These are phyloP conservation scores for Peromyscus aztecus DNA, from an alignment of 2,797 vertebrate genomes.

Conservation along the genomic window DNA sequence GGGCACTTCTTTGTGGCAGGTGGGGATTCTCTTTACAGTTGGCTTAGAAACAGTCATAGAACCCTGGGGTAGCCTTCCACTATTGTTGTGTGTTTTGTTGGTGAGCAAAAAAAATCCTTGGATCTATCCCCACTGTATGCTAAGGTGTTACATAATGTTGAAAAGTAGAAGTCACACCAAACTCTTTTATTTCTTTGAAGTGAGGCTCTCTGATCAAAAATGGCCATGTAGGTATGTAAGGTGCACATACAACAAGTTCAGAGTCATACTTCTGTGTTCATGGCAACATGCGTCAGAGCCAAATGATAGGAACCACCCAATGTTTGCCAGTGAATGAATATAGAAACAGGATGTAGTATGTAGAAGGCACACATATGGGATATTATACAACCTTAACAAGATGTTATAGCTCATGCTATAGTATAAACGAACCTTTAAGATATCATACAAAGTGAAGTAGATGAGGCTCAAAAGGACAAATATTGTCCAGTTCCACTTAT, in stretches of 20 bases:
- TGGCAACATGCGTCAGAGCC: background rate
- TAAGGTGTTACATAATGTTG: background rate
- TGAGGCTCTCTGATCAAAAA: background rate
- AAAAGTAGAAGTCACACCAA: background rate
- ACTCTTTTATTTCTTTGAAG: background rate
- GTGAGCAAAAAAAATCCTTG: background rate
- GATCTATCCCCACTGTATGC: background rate
- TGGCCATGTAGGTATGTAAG: background rate
- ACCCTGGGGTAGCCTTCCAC: background rate
- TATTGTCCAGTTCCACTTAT: background rate
- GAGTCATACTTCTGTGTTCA: background rate
- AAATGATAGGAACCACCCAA: background rate
- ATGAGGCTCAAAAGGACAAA: background rate
- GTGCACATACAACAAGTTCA: background rate
- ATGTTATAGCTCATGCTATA: background rate
- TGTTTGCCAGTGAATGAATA: background rate
- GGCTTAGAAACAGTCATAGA: background rate
- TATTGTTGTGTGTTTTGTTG: background rate
- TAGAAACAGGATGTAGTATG: background rate
- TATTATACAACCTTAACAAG: background rate
- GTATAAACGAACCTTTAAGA: background rate
- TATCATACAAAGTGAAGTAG: background rate
- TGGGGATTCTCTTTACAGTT: background rate
- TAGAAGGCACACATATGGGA: background rate
- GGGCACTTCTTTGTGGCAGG: background rate